Evolutionary conservation across 1,140 invertebrate species (phyloP).

Genomic region (Drosophila paulistorum): DNA sequence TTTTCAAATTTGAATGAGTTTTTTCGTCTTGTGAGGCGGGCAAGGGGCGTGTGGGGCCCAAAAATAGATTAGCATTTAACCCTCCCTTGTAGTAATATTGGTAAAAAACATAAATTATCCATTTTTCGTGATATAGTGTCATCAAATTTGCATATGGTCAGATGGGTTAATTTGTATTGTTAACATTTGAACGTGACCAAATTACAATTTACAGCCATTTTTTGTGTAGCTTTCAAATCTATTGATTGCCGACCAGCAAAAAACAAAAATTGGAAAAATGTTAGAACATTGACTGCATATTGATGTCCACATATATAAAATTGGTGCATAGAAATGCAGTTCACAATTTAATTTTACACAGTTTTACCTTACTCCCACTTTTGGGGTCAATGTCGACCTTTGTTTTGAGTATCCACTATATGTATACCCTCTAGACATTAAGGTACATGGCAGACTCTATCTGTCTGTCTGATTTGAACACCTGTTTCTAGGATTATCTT

Average conservation of each 20-base stretch:
- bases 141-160: constrained; percentile 29
- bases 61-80: background rate
- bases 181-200: constrained; percentile 61
- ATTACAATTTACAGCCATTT: constrained; percentile 37
- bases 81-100: background rate
- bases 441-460: no score
- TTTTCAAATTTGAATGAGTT: no score
- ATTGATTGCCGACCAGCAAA: constrained; percentile 34
- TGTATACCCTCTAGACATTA: background rate
- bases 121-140: constrained; percentile 44
- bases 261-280: constrained; percentile 33
- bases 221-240: constrained; percentile 21
- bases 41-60: background rate
- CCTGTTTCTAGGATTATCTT: no score
- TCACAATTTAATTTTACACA: constrained; percentile 20
- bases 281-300: constrained; percentile 73
- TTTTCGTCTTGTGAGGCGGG: no score
- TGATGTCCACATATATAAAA: constrained; percentile 44
- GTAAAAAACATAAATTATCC: background rate
- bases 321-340: constrained; percentile 55
- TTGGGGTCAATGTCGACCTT: constrained; percentile 70
- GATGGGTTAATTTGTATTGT: constrained; percentile 63
- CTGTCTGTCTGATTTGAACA: background rate
- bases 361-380: constrained; percentile 26
- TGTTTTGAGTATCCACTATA: background rate